These are phyloP conservation scores for Saguinus midas DNA, from an alignment of 2,113 vertebrate species.

Conservation along the genomic window DNA sequence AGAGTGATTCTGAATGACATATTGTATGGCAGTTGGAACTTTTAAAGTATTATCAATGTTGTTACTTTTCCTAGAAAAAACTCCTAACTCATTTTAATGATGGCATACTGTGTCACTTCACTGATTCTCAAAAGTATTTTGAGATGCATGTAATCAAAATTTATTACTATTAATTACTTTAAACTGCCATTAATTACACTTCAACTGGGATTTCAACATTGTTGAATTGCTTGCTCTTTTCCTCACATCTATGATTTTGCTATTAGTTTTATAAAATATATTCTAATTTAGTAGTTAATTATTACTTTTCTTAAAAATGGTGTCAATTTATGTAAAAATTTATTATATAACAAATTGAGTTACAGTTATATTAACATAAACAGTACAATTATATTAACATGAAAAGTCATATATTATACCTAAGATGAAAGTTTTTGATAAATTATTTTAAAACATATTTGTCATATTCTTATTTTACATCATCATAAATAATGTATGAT, in stretches of 20 bases:
- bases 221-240: background rate
- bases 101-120: background rate
- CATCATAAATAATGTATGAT: background rate
- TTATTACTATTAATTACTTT: slow-evolving; percentile 1
- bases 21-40: background rate
- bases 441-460: slow-evolving; percentile 25
- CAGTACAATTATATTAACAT: background rate
- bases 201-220: background rate
- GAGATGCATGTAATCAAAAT: background rate
- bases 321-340: background rate
- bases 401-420: background rate
- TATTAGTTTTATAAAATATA: slow-evolving; percentile 27
- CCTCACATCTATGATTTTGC: background rate
- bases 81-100: background rate
- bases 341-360: background rate
- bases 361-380: background rate
- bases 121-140: slow-evolving; percentile 4
- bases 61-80: background rate
- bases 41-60: background rate
- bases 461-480: background rate
- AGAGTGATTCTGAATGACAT: background rate
- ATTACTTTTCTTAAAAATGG: slow-evolving; percentile 1
- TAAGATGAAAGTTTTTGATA: background rate
- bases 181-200: background rate
- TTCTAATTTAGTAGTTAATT: slow-evolving; percentile 2